Evolutionary conservation across 2,888 invertebrate genomes (phyloP), one percentile per base, ranked within the genome.

Genomic region (Ophion ventricosus): DNA sequence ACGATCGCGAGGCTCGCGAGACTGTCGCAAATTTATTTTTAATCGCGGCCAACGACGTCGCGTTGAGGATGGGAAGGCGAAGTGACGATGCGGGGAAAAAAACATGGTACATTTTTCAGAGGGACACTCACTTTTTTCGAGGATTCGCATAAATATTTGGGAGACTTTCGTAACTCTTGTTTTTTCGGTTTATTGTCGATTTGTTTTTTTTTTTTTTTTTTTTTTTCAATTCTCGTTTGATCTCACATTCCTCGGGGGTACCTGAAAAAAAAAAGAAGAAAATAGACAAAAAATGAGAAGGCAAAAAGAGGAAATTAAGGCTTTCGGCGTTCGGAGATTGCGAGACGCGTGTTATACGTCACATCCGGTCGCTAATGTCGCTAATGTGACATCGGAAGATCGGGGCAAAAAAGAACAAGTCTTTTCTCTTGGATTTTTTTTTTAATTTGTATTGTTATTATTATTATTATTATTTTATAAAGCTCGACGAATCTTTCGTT

Each of bases 181-280:
- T 35, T 35, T 35, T 77, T n/a, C n/a, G n/a, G n/a, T n/a, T n/a
- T n/a, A n/a, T n/a, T n/a, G n/a, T n/a, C n/a, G n/a, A n/a, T n/a
- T n/a, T 59, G 57, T 77, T 75, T 49, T 56, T 54, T 17, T 23
- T 11, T 29, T 64, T 29, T 64, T 35, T 66, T 76, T 57, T 66
- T 11, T 29, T 64, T 29, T 64, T 35, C 57, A 66, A 40, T 66
- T 5, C 54, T 61, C 29, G 57, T 73, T 80, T 70, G 57, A 78
- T 84, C 70, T 81, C 75, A 83, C 84, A 84, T 84, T 84, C 84
- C 84, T 81, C 74, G 81, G 81, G 70, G 78, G 81, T 84, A 81
- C 81, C 78, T 81, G 84, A 84, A 77, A 73, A 67, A 67, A 66
- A 72, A 83, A 76, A 56, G 35, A 56, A 66, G 11, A 67, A 43